A percentile compares a stretch with the other conserved stretches of the same genome.
Conservation (phyloP, 1,140 invertebrate species). For the Metaphire vulgaris region DNA sequence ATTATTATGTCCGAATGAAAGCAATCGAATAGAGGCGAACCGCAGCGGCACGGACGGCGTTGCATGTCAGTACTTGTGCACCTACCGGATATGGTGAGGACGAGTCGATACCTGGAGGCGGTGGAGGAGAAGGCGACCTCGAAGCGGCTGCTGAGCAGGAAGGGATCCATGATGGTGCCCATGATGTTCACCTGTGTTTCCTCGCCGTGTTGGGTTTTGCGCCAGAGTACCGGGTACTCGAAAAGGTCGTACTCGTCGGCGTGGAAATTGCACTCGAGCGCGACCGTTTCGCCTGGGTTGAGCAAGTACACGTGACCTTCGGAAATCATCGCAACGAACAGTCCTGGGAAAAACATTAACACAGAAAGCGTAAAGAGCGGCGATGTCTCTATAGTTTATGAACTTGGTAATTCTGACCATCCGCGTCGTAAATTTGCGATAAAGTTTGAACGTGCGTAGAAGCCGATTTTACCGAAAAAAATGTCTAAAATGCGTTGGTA, state of each 20-base stretch:
- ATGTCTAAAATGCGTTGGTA: not conserved
- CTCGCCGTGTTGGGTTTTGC: constrained; percentile 6
- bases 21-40: too few species aligned
- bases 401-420: not conserved
- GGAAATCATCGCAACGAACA: constrained; percentile 10
- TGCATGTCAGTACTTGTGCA: too few species aligned
- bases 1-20: too few species aligned
- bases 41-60: too few species aligned
- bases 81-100: constrained; percentile 10
- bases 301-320: constrained; percentile 13
- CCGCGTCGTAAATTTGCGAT: not conserved
- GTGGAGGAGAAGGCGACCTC: constrained; percentile 1
- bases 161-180: constrained; percentile 12
- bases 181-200: constrained; percentile 15
- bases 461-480: not conserved
- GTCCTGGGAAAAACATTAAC: not conserved
- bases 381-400: not conserved
- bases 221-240: constrained; percentile 12
- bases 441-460: not conserved
- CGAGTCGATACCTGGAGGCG: constrained; percentile 9
- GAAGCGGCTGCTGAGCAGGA: not conserved
- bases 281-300: not conserved
- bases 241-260: constrained; percentile 18
- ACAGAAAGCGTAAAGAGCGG: not conserved
- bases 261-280: constrained; percentile 19